phyloP scores from a whole-genome alignment of 2,888 invertebrate genomes.

The Callosobruchus maculatus region DNA sequence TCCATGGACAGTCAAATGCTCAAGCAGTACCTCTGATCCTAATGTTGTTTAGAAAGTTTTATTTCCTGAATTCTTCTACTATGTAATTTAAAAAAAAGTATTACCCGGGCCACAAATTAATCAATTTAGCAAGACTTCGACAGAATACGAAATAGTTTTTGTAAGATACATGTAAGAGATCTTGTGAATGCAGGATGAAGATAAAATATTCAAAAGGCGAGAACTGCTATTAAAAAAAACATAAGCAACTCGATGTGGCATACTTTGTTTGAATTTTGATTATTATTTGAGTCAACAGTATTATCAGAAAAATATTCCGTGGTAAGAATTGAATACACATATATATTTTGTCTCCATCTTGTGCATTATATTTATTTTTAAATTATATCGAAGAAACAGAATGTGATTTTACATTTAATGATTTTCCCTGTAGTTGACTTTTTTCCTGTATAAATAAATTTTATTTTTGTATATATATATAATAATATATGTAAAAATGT shows the following conservation, averaged over 20 bases:
- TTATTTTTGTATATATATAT: constrained; percentile 20
- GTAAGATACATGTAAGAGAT: background rate
- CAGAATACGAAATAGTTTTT: background rate
- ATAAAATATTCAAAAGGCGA: background rate
- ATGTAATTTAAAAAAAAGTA: no score
- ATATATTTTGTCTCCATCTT: background rate
- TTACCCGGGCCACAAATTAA: no score
- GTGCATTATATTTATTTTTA: background rate
- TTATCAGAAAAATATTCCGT: background rate
- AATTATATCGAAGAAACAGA: constrained; percentile 9
- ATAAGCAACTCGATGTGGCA: background rate
- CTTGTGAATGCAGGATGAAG: background rate
- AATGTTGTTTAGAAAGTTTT: no score
- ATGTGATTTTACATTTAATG: constrained; percentile 17
- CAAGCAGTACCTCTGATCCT: no score
- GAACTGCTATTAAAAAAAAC: background rate
- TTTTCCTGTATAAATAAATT: constrained; percentile 18
- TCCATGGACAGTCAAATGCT: no score
- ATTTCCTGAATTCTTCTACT: no score
- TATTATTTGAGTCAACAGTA: background rate
- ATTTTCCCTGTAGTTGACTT: constrained; percentile 13
- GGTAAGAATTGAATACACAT: background rate
- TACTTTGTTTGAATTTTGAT: background rate
- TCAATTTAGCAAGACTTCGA: background rate
- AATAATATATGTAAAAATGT: background rate